Percentiles rank a stretch among this genome's conserved stretches.
These are phyloP conservation scores for Callionymus lyra DNA, from an alignment of 2,113 vertebrate genomes.

Conservation along the genomic window DNA sequence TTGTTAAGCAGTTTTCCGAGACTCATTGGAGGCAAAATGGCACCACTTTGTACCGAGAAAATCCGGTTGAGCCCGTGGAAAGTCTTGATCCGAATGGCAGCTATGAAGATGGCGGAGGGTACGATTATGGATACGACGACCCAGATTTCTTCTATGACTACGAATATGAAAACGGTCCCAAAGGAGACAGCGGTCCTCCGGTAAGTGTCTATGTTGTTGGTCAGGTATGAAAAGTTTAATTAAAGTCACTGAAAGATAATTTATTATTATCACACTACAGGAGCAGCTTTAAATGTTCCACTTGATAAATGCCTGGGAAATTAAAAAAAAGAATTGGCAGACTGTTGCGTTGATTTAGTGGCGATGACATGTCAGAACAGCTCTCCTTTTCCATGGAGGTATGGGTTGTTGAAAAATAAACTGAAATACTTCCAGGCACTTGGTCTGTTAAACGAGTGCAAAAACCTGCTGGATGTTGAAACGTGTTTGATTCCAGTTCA, in stretches of 20 bases:
- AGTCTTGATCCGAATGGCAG: slow-evolving; percentile 56
- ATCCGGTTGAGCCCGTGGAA: slow-evolving; percentile 61
- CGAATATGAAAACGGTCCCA: slow-evolving; percentile 73
- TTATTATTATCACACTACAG: too few species aligned
- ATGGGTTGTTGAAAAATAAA: slow-evolving; percentile 53
- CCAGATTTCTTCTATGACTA: slow-evolving; percentile 75
- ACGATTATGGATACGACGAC: slow-evolving; percentile 82
- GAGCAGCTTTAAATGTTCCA: too few species aligned
- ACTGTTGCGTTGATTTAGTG: slow-evolving; percentile 38
- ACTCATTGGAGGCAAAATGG: slow-evolving; percentile 61
- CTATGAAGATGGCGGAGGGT: slow-evolving; percentile 72
- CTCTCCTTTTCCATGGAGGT: slow-evolving; percentile 32
- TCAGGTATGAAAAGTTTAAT: slow-evolving; percentile 3
- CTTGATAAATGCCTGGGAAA: too few species aligned
- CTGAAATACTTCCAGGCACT: slow-evolving; percentile 31
- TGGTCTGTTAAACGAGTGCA: slow-evolving; percentile 13
- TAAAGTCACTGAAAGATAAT: not conserved
- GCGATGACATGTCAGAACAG: slow-evolving; percentile 27
- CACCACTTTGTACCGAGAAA: slow-evolving; percentile 65
- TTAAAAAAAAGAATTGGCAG: slow-evolving; percentile 31
- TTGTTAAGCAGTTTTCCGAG: slow-evolving; percentile 45
- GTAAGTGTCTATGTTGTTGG: slow-evolving; percentile 70
- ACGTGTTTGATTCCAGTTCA: slow-evolving; percentile 1
- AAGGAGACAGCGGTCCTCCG: slow-evolving; percentile 84
- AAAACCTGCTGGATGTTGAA: slow-evolving; percentile 16